Evolutionary conservation across 2,797 vertebrate genomes (phyloP), one percentile per base, ranked within the genome.

Genomic region (Setipinna tenuifilis): DNA sequence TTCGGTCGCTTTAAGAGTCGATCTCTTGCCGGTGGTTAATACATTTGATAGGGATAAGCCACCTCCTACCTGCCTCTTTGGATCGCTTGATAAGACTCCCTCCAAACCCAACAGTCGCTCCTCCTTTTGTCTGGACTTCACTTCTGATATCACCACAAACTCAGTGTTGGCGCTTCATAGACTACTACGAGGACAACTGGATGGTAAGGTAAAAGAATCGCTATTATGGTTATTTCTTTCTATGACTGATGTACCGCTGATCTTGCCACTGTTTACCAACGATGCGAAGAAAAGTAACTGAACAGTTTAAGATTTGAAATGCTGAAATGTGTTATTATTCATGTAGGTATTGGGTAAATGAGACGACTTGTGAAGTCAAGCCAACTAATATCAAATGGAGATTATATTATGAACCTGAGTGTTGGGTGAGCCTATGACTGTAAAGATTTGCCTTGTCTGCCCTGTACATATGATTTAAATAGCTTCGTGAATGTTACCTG

Each of bases 1-100:
- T 41, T 1, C 14, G 68, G 25, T 71, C 12, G 28, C 65, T 71
- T 71, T 75, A 75, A 78, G 31, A 78, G 31, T 21, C 71, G 6
- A 7, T 78, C 71, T 21, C 71, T 78, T 78, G 71, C 4, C 35
- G 14, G 71, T 78, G 35, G 71, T 44, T 78, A 12, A 41, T 78
- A 35, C 31, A 6, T 31, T 82, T 68, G 58, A 82, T 62, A 46
- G 44, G 58, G 54, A 82, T 65, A 82, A 81, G 80, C 84, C 84
- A 82, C 80, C 84, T 81, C 84, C 84, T 84, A 82, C 80, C 80
- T 85, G 65, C 84, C 84, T 82, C 59, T 81, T 23, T 48, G 71
- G 81, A 59, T 82, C 62, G 78, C 50, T 84, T 84, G 83, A 84
- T 78, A 84, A 80, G 68, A 84, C 23, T 61, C 58, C 71, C 71